Evolutionary conservation across 2,888 invertebrate species (phyloP), one percentile per base, ranked within the genome.

Genomic region (Osedax fenrisi): DNA sequence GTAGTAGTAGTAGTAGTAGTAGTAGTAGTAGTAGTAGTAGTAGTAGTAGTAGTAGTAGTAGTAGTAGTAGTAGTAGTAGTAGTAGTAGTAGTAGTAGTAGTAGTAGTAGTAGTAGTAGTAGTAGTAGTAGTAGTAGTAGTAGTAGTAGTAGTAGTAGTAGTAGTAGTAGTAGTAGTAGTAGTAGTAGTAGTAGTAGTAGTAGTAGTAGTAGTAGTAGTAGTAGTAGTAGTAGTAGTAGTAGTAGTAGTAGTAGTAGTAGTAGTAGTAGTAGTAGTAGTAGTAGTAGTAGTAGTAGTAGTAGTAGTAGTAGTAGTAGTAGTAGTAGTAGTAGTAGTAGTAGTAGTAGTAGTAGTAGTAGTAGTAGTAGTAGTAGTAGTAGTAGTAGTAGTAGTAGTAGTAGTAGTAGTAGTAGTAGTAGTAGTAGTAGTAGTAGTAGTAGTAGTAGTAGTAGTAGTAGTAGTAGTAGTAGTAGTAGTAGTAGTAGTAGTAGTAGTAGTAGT

Each of bases 371-470:
- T 64, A 64, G 66, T 21, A 64, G 66, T 23, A 64, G 24, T 21
- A 22, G 66, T 23, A 64, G 66, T 64, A 23, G 66, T 23, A 64
- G 66, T 64, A 64, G 66, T 64, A 64, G 66, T 64, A 64, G 66
- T 64, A 64, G 66, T 64, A 64, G 66, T 64, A 64, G 66, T 64
- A 64, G 66, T 64, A 64, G 66, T 64, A 64, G 66, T 64, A 64
- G 66, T 64, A 64, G 66, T 64, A 64, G 66, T 64, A 56, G 66
- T 64, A 64, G 66, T 64, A 64, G 66, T 64, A 64, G 66, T 64
- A 64, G 66, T 64, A 64, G 66, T 64, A 64, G 66, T 64, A 64
- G 66, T 64, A 64, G 66, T 64, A 64, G 66, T 64, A 64, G 66
- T 64, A 64, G 66, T 64, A 64, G 66, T 64, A 64, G 66, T 64